Evolutionary conservation across 2,888 invertebrate species (phyloP).

Genomic region (Dyspetes luteomarginatus): DNA sequence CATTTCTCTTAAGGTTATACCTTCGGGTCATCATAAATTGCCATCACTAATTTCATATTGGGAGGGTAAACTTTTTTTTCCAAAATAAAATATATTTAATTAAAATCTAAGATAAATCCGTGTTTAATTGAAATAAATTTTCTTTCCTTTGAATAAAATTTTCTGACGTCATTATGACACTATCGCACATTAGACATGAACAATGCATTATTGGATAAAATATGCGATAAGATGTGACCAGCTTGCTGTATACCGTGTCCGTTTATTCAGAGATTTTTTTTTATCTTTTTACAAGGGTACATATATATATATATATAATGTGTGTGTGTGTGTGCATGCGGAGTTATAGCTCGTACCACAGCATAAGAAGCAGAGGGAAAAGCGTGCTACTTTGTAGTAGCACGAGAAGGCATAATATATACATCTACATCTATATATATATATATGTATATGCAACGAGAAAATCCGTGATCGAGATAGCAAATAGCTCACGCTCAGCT

Average conservation of each 20-base stretch:
- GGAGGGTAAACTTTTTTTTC: too few species aligned
- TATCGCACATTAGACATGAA: not conserved
- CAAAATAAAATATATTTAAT: too few species aligned
- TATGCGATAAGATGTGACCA: constrained; percentile 32
- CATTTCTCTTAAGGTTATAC: too few species aligned
- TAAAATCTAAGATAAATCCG: constrained; percentile 10
- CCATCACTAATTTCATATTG: too few species aligned
- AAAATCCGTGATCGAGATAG: constrained; percentile 60
- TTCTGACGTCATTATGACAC: not conserved
- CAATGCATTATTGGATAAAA: constrained; percentile 52
- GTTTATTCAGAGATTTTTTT: constrained; percentile 18
- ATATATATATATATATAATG: constrained; percentile 8
- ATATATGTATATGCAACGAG: constrained; percentile 11
- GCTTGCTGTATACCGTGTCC: constrained; percentile 8
- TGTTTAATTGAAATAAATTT: not conserved
- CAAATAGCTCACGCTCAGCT: constrained; percentile 34
- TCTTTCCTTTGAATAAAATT: constrained; percentile 6
- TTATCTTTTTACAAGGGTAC: not conserved
- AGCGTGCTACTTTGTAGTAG: constrained; percentile 19
- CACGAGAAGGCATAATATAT: too few species aligned
- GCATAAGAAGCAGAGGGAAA: constrained; percentile 45
- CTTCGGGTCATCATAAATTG: too few species aligned
- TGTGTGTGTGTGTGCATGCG: too few species aligned
- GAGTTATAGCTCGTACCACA: constrained; percentile 16
- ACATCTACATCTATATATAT: constrained; percentile 12